These are phyloP conservation scores for Helicoverpa assulta DNA, from an alignment of 2,888 invertebrate species.

Conservation along the genomic window DNA sequence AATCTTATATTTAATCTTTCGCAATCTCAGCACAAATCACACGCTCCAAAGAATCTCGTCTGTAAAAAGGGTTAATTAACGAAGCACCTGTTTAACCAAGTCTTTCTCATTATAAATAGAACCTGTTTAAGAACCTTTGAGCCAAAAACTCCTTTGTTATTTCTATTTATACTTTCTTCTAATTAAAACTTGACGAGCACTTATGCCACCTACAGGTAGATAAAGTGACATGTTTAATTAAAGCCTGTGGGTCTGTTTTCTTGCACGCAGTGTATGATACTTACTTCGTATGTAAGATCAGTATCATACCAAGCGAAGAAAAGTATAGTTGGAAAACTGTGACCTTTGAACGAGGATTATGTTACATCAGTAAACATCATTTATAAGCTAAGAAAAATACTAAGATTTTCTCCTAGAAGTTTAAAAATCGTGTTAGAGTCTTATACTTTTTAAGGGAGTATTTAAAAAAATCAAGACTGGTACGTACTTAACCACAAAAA, in stretches of 20 bases:
- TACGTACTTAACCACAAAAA: too few species aligned
- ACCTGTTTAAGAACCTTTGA: conserved; percentile 16
- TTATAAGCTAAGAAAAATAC: too few species aligned
- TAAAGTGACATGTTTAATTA: conserved; percentile 9
- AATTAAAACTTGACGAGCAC: conserved; percentile 14
- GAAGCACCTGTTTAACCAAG: conserved; percentile 26
- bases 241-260: background rate
- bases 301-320: background rate
- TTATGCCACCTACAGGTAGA: conserved; percentile 7
- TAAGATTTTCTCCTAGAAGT: too few species aligned
- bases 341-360: background rate
- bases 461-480: too few species aligned
- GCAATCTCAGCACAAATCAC: background rate
- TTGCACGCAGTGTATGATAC: background rate
- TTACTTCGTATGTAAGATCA: background rate
- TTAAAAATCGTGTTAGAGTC: too few species aligned
- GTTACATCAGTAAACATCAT: too few species aligned
- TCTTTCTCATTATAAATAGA: conserved; percentile 47
- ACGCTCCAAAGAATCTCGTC: conserved; percentile 20
- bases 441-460: too few species aligned
- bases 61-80: conserved; percentile 45
- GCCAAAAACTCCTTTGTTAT: conserved; percentile 17
- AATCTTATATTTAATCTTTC: background rate
- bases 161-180: conserved; percentile 19
- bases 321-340: background rate